Base-by-base conservation (phyloP, 2,888 invertebrate species). In the Volucella inflata region DNA sequence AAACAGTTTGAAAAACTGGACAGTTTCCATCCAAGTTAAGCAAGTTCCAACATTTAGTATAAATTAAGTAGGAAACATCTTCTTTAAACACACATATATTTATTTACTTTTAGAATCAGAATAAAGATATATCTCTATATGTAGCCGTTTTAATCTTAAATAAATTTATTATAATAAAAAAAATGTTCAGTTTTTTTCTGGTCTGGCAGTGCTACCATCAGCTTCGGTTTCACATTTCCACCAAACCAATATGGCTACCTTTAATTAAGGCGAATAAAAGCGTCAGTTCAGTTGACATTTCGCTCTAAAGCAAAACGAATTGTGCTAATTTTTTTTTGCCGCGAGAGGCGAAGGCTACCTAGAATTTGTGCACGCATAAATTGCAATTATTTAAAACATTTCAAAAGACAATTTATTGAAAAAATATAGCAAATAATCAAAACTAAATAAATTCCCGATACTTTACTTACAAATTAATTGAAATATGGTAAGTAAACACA, bases 311-410 rank as follows among this genome's bases (percentile, higher is more conserved):
- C n/a, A 21, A 12, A 44, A 57, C 57, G 17, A 38, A 17, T 30
- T 53, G 72, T 55, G 71, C 82, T 83, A 53, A 78, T 78, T 65
- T 78, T 67, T 64, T 71, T 78, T 79, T 79, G 79, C 72, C 83
- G 79, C 83, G 72, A 64, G 38, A 74, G 36, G 30, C 4, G 30
- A 30, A 55, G 17, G 60, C 60, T 68, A 53, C 64, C 50, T 72
- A 11, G 14, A 72, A 67, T 67, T 68, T 72, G 40, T 71, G 62
- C 60, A 57, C 71, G 72, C 72, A 46, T 50, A 42, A 67, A 72
- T 78, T 72, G 72, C 78, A 65, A 78, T 36, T 14, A n/a, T 62
- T 78, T 42, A 53, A 30, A 57, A 21, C 44, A 10, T 11, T 42
- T 70, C 11, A 71, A 82, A 1, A 8, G 60, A 3, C 12, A 8